Conservation (phyloP, 2,888 invertebrate genomes). For the Acronicta alni region DNA sequence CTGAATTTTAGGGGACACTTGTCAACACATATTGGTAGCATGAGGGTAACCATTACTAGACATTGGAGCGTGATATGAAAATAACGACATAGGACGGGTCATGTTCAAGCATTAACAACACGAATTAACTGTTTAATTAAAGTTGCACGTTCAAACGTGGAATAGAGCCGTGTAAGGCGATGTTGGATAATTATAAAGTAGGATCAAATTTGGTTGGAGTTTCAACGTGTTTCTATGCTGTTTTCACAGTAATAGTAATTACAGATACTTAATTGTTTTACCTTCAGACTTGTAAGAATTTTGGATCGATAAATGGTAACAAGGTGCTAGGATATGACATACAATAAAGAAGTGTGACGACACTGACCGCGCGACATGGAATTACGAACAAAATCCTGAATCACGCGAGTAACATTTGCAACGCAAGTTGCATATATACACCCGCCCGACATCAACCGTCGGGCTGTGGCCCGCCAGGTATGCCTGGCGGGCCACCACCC, state of each 20-base stretch:
- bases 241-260: conserved; percentile 35
- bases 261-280: conserved; percentile 32
- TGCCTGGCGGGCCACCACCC: no score
- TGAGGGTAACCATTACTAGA: conserved; percentile 36
- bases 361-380: no score
- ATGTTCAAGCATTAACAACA: conserved; percentile 50
- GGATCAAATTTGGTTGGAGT: conserved; percentile 42
- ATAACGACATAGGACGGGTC: conserved; percentile 46
- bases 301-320: no score
- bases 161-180: conserved; percentile 30
- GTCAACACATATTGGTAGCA: conserved; percentile 49
- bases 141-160: conserved; percentile 56
- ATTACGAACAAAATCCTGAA: no score
- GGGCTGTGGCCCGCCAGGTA: no score
- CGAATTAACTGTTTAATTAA: conserved; percentile 70
- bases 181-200: conserved; percentile 48
- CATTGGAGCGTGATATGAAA: conserved; percentile 43
- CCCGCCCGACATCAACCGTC: no score
- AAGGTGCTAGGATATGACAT: no score
- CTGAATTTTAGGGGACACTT: conserved; percentile 38
- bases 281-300: conserved; percentile 19
- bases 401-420: no score
- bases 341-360: no score
- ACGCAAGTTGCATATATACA: no score
- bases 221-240: conserved; percentile 29